These are phyloP conservation scores for Podarcis muralis DNA, from an alignment of 2,113 vertebrate genomes.

Conservation along the genomic window DNA sequence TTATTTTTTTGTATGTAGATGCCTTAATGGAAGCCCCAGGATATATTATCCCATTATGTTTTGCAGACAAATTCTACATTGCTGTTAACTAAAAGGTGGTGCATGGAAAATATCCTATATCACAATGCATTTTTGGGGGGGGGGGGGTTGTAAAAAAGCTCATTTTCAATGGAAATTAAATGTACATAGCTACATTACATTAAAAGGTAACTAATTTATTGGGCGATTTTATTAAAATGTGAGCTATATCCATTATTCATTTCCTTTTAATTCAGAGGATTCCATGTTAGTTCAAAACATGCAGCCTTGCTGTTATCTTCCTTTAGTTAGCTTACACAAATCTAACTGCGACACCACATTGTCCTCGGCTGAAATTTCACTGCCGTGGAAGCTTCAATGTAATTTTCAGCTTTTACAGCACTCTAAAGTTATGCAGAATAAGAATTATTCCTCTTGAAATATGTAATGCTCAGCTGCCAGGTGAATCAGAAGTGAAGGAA, in stretches of 20 bases:
- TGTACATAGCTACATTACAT: neutral
- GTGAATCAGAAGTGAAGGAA: accelerated
- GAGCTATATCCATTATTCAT: neutral
- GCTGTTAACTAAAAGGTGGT: neutral
- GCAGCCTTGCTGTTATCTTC: neutral
- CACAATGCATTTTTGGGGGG: neutral
- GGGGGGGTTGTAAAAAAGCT: neutral
- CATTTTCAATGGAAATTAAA: neutral
- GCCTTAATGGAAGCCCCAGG: neutral
- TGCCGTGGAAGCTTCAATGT: accelerated
- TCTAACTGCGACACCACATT: neutral
- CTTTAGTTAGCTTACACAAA: neutral
- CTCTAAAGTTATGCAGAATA: accelerated
- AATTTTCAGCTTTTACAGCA: neutral
- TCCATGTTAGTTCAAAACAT: neutral
- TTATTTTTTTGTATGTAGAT: neutral
- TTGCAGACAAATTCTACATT: too few relatives aligned
- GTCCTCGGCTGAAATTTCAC: neutral
- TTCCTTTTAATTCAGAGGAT: neutral
- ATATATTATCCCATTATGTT: neutral
- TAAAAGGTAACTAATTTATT: neutral
- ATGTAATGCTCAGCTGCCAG: neutral
- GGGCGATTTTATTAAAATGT: neutral
- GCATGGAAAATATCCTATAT: neutral
- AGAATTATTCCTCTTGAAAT: neutral